These are phyloP conservation scores for Triplophysa dalaica DNA, from an alignment of 2,113 vertebrate species.

Conservation along the genomic window DNA sequence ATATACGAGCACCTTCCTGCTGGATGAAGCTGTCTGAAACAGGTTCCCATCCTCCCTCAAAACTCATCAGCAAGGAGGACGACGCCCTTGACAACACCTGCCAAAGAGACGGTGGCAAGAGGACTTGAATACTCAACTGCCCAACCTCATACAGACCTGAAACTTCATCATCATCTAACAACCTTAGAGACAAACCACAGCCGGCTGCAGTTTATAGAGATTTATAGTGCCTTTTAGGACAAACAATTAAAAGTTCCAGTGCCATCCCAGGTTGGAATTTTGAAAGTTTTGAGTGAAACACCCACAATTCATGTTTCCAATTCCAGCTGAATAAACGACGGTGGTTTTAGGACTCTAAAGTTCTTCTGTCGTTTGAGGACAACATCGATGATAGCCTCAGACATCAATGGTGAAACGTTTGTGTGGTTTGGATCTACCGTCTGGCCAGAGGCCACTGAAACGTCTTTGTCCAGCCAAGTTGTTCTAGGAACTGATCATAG, in stretches of 20 bases:
- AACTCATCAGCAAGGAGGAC: too few species aligned
- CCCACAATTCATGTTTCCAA: not conserved
- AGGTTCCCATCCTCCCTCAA: too few species aligned
- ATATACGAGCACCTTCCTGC: too few species aligned
- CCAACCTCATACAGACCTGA: not conserved
- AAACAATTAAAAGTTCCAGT: not conserved
- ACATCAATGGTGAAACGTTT: conserved; percentile 28
- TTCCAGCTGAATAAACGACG: not conserved
- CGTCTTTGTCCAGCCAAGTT: conserved; percentile 23
- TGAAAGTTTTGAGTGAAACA: not conserved
- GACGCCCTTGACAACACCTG: too few species aligned
- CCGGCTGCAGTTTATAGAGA: not conserved
- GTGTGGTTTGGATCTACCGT: conserved; percentile 33
- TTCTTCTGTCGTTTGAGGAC: not conserved
- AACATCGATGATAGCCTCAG: not conserved
- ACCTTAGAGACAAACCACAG: not conserved
- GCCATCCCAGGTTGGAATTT: too few species aligned
- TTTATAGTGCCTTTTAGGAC: not conserved
- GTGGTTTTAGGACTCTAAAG: not conserved
- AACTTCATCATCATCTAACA: not conserved
- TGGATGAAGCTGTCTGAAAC: too few species aligned
- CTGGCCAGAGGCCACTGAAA: conserved; percentile 14
- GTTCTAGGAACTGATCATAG: not conserved
- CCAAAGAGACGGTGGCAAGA: not conserved
- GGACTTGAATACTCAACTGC: conserved; percentile 1